Evolutionary conservation across 2,888 invertebrate genomes (phyloP).

Genomic region (Conops quadrifasciatus): DNA sequence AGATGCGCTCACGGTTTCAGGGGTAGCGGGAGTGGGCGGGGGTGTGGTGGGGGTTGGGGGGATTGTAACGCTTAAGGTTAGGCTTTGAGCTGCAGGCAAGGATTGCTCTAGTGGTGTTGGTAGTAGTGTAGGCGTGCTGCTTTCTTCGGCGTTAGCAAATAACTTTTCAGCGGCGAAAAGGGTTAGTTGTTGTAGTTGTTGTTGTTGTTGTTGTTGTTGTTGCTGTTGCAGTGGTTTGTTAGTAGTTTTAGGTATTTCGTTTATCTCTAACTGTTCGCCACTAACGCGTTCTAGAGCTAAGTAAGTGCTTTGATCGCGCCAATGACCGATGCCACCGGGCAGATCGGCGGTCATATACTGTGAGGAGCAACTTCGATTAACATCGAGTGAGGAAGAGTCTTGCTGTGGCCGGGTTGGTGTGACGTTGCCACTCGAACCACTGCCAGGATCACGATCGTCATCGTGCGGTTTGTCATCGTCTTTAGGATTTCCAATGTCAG

Average conservation of each 20-base stretch:
- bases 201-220: conserved; percentile 34
- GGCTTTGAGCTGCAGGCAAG: conserved; percentile 36
- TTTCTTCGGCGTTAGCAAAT: conserved; percentile 12
- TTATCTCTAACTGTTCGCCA: conserved; percentile 27
- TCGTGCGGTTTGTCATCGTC: conserved; percentile 67
- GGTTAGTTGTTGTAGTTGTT: conserved; percentile 36
- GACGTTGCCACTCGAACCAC: conserved; percentile 68
- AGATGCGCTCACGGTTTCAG: conserved; percentile 25
- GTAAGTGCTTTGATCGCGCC: conserved; percentile 84
- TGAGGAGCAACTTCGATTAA: conserved; percentile 66
- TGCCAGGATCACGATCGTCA: conserved; percentile 71
- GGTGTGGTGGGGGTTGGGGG: conserved; percentile 33
- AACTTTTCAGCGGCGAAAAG: conserved; percentile 3
- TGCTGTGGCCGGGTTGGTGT: conserved; percentile 57
- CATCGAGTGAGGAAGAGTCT: conserved; percentile 44
- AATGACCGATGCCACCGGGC: conserved; percentile 82
- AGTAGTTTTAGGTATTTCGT: conserved; percentile 23
- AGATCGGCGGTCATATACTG: conserved; percentile 77
- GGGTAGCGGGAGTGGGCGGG: conserved; percentile 38
- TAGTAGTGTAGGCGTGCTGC: background rate
- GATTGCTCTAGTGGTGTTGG: background rate
- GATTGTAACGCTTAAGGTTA: conserved; percentile 35
- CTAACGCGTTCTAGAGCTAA: conserved; percentile 69
- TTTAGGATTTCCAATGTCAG: conserved; percentile 58
- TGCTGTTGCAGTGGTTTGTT: conserved; percentile 29